Conservation (phyloP, 2,888 invertebrate species). For the Brachypterus glaber region DNA sequence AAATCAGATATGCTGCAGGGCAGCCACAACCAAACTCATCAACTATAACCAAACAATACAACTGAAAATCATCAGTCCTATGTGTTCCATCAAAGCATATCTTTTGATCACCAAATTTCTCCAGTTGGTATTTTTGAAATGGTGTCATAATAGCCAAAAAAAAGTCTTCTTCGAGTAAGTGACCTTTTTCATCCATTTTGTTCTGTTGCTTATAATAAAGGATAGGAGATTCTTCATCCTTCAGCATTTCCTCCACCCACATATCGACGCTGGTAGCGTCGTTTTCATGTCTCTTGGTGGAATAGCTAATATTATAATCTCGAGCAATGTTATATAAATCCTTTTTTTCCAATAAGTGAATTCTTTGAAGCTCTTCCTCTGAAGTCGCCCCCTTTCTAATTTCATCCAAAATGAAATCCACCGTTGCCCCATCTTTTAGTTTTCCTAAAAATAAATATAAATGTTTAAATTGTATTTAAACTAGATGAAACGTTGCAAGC, state of each 20-base stretch:
- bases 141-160: slow-evolving; percentile 5
- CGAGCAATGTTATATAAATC: slow-evolving; percentile 17
- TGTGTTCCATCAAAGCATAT: slow-evolving; percentile 16
- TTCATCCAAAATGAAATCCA: background rate
- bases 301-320: slow-evolving; percentile 14
- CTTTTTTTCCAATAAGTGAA: slow-evolving; percentile 11
- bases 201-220: slow-evolving; percentile 9
- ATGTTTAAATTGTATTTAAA: too few species aligned
- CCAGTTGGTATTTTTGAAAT: slow-evolving; percentile 11
- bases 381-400: background rate
- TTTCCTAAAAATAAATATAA: background rate
- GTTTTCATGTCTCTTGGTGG: slow-evolving; percentile 12
- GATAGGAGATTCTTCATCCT: slow-evolving; percentile 6
- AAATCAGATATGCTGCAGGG: slow-evolving; percentile 21
- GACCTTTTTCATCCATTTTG: background rate
- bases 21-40: slow-evolving; percentile 22
- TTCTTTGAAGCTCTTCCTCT: slow-evolving; percentile 5
- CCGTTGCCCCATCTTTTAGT: background rate
- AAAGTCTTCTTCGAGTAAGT: background rate
- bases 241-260: slow-evolving; percentile 15
- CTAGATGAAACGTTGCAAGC: too few species aligned
- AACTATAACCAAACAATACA: slow-evolving; percentile 14
- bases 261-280: slow-evolving; percentile 14
- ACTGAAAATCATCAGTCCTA: slow-evolving; percentile 12
- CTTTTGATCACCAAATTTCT: slow-evolving; percentile 9